A percentile compares a stretch with the other conserved stretches of the same genome.
These are phyloP conservation scores for Spatulosminthurus flaviceps DNA, from an alignment of 2,888 invertebrate species.

Conservation along the genomic window DNA sequence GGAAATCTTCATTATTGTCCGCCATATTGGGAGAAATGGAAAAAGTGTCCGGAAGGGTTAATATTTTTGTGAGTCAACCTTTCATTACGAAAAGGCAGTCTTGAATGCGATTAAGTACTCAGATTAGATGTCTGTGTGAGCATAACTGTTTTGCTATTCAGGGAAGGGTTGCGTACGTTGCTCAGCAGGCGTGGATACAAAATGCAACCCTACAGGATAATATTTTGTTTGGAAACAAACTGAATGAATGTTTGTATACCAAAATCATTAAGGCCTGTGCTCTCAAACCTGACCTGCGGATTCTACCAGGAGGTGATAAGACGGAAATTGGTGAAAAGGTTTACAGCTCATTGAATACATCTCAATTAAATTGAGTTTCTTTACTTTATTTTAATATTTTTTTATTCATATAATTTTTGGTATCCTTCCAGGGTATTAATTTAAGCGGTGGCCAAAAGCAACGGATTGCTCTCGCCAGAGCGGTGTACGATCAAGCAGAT, in stretches of 20 bases:
- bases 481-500: conserved; percentile 67
- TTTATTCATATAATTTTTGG: background rate
- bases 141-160: background rate
- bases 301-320: conserved; percentile 91
- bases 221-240: conserved; percentile 86
- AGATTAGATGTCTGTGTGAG: too few species aligned
- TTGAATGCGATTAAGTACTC: too few species aligned
- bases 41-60: conserved; percentile 55
- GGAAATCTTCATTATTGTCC: conserved; percentile 74
- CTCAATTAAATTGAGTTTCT: too few species aligned
- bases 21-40: conserved; percentile 68
- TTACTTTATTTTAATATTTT: background rate
- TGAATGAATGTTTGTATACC: conserved; percentile 78
- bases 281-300: conserved; percentile 87
- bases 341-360: conserved; percentile 46
- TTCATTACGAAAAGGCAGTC: too few species aligned
- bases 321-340: conserved; percentile 98
- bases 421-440: conserved; percentile 74
- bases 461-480: conserved; percentile 78
- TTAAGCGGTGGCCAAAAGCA: conserved; percentile 77
- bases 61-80: conserved; percentile 12
- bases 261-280: conserved; percentile 90
- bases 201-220: conserved; percentile 93
- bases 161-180: conserved; percentile 79
- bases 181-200: conserved; percentile 98